A percentile compares a stretch with the other conserved stretches of the same genome.
Evolutionary conservation across 2,888 invertebrate species (phyloP).

Genomic region (Apotomis betuletana): DNA sequence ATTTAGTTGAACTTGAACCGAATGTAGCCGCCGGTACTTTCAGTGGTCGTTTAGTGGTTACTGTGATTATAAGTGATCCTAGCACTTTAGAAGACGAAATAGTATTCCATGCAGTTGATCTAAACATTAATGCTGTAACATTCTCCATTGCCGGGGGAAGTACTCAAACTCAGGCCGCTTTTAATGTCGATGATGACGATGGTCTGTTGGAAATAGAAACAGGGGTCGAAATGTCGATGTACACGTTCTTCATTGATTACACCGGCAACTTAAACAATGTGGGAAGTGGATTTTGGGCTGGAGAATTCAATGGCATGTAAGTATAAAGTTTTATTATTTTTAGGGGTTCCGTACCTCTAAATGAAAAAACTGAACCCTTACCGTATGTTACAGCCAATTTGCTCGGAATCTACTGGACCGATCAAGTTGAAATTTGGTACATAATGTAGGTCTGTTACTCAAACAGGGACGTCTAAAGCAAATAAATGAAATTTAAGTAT

Average conservation of each 20-base stretch:
- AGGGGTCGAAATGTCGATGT: slow-evolving; percentile 48
- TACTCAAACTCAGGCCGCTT: slow-evolving; percentile 43
- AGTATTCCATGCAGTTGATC: slow-evolving; percentile 52
- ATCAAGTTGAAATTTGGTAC: too few species aligned
- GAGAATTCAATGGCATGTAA: slow-evolving; percentile 55
- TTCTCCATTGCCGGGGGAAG: slow-evolving; percentile 52
- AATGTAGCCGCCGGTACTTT: slow-evolving; percentile 53
- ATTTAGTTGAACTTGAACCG: slow-evolving; percentile 55
- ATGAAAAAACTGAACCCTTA: too few species aligned
- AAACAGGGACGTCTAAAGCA: too few species aligned
- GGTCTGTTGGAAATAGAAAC: slow-evolving; percentile 57
- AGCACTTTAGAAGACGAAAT: slow-evolving; percentile 55
- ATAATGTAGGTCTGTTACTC: too few species aligned
- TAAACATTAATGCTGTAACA: slow-evolving; percentile 53
- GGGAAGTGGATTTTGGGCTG: slow-evolving; percentile 57
- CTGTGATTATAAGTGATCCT: slow-evolving; percentile 51
- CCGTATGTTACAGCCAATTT: too few species aligned
- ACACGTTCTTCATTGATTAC: slow-evolving; percentile 58
- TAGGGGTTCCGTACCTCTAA: neutral
- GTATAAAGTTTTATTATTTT: slow-evolving; percentile 44
- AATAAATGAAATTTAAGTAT: too few species aligned
- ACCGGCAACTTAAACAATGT: slow-evolving; percentile 50
- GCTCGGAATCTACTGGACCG: too few species aligned
- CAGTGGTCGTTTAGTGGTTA: slow-evolving; percentile 51
- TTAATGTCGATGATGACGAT: slow-evolving; percentile 49